Evolutionary conservation across 1,140 invertebrate genomes (phyloP).

Genomic region (Agrilus planipennis): DNA sequence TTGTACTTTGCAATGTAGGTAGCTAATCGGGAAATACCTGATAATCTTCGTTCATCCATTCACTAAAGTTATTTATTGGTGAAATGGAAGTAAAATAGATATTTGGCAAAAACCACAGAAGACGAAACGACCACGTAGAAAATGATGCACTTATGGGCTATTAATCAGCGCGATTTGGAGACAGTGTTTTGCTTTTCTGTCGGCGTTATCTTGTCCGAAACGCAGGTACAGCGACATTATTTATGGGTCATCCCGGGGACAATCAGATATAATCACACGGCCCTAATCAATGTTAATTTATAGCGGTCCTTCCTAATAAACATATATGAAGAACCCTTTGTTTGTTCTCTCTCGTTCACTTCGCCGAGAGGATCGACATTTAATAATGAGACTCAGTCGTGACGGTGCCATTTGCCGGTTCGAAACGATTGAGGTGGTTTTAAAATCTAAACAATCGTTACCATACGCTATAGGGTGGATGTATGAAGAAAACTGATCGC

Average conservation of each 20-base stretch:
- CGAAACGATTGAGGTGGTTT: slow-evolving; percentile 10
- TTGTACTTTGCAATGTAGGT: no score
- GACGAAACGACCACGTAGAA: no score
- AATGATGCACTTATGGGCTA: no score
- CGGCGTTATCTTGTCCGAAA: slow-evolving; percentile 10
- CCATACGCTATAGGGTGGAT: neutral
- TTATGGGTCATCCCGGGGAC: slow-evolving; percentile 27
- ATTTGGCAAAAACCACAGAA: no score
- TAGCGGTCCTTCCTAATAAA: slow-evolving; percentile 30
- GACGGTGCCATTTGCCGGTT: slow-evolving; percentile 8
- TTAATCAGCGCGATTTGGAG: slow-evolving; percentile 5
- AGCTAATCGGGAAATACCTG: no score
- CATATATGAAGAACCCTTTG: slow-evolving; percentile 34
- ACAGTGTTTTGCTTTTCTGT: slow-evolving; percentile 15
- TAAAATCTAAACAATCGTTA: slow-evolving; percentile 11
- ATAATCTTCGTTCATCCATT: no score
- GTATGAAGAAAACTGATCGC: no score
- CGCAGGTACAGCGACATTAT: slow-evolving; percentile 26
- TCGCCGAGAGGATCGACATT: slow-evolving; percentile 7
- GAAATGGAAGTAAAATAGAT: no score
- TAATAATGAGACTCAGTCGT: slow-evolving; percentile 9
- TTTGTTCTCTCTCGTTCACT: slow-evolving; percentile 19
- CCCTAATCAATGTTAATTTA: slow-evolving; percentile 35
- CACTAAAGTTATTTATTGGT: no score
- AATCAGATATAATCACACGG: slow-evolving; percentile 34